Evolutionary conservation across 1,140 invertebrate species (phyloP).

Genomic region (Solenopsis fugax): DNA sequence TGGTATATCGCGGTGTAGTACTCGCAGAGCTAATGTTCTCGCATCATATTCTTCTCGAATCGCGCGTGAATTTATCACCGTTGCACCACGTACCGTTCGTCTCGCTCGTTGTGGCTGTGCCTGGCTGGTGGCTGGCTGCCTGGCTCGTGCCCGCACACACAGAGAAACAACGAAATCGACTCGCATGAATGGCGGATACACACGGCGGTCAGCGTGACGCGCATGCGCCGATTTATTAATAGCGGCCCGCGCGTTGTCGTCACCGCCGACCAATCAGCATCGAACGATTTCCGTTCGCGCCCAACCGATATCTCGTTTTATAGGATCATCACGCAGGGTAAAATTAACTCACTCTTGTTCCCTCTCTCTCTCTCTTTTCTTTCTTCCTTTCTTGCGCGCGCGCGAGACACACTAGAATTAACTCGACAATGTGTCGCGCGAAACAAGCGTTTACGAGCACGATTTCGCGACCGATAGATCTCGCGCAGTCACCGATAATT

Average conservation of each 20-base stretch:
- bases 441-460: constrained; percentile 24
- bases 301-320: constrained; percentile 59
- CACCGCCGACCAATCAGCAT: constrained; percentile 77
- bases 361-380: neutral
- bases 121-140: neutral
- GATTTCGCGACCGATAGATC: constrained; percentile 63
- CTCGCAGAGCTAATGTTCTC: constrained; percentile 75
- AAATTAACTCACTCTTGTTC: constrained; percentile 67
- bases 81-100: constrained; percentile 80
- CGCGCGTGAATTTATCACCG: constrained; percentile 79
- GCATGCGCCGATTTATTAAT: constrained; percentile 84
- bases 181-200: constrained; percentile 85
- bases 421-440: constrained; percentile 37
- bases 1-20: constrained; percentile 43
- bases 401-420: constrained; percentile 67
- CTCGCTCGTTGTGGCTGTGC: neutral
- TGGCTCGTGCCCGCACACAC: constrained; percentile 76
- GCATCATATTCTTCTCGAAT: constrained; percentile 78
- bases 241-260: constrained; percentile 77
- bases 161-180: constrained; percentile 83
- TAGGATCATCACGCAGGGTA: constrained; percentile 54
- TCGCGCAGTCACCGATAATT: constrained; percentile 20
- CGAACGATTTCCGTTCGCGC: constrained; percentile 67
- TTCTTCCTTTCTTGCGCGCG: neutral
- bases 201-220: constrained; percentile 68